A percentile compares a stretch with the other conserved stretches of the same genome.
Evolutionary conservation across 2,797 vertebrate species (phyloP).

Genomic region (Morelia viridis): DNA sequence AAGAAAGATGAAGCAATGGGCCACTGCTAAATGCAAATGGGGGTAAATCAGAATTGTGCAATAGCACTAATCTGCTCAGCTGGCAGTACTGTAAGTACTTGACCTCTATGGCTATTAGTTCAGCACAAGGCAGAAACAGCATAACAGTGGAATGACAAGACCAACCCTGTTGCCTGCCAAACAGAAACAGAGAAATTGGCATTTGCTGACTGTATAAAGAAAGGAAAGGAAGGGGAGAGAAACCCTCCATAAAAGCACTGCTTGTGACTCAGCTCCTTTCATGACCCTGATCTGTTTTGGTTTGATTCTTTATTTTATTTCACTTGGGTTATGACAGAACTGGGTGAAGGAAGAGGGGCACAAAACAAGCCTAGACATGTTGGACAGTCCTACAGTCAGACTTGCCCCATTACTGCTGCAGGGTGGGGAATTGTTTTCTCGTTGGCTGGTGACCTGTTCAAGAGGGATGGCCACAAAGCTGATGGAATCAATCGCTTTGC

Average conservation of each 20-base stretch:
- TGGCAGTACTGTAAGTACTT: neutral
- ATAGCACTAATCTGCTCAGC: neutral
- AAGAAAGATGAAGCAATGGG: neutral
- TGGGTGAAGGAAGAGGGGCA: neutral
- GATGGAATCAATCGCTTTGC: neutral
- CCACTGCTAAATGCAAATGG: neutral
- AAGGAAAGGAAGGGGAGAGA: too few species aligned
- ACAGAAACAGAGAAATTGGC: too few species aligned
- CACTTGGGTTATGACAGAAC: neutral
- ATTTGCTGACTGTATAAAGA: too few species aligned
- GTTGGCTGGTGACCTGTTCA: neutral
- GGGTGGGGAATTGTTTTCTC: neutral
- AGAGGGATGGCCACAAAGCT: neutral
- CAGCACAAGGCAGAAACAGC: neutral
- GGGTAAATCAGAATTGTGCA: neutral
- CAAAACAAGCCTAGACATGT: neutral
- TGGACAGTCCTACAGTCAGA: neutral
- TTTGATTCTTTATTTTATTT: too few species aligned
- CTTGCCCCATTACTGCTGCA: neutral
- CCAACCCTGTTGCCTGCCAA: neutral
- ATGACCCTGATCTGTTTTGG: too few species aligned
- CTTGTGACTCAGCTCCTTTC: too few species aligned
- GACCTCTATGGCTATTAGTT: neutral
- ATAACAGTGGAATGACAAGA: neutral
- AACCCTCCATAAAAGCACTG: too few species aligned